Base-by-base conservation (phyloP, 1,140 invertebrate genomes). In the Tenebrio molitor region DNA sequence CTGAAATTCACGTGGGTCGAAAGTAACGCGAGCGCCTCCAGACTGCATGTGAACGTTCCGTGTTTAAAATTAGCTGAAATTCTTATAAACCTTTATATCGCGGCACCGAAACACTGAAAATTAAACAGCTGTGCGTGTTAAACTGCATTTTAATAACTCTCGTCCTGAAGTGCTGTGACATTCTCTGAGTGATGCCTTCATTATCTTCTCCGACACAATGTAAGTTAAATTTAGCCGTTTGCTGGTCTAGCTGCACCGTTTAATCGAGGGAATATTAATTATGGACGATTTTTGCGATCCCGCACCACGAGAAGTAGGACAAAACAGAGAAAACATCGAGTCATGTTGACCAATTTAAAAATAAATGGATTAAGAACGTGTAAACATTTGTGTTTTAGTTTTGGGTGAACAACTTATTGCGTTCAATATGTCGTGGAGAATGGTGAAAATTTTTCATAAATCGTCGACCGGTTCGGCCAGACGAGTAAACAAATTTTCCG, bases 151-250 rank as follows among this genome's bases (percentile, higher is more conserved):
- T 25, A 46, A 42, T 25, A 71, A 42, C 19, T 71, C 58, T 71
- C 12, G 16, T 53, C 39, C 15, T 62, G 25, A 36, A 65, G 69
- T 71, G 69, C 39, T 36, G 42, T 74, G 72, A 62, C 34, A 65
- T 69, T 53, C 21, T 34, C 19, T 10, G 33, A 21, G 36, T 23
- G 33, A 76, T 76, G 74, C 74, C 74, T 44, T 76, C 74, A 12
- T 72, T 76, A 23, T 76, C 74, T 39, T 76, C 74, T 10, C 74
- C 74, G 10, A 76, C 74, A 46, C 74, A 76, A 65, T 74, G 74
- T 76, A 46, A 76, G 74, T 76, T 64, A 16, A 65, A 44, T 44
- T 50, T 69, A 14, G 25, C 3, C 14, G 15, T 17, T 10, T 42
- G 10, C 14, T 36, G n/a, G 33, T 5, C 17, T 7, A n/a, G 46